Percentiles rank a stretch among this genome's conserved stretches.
These are phyloP conservation scores for Drosophila mulleri DNA, from an alignment of 2,888 invertebrate genomes.

Conservation along the genomic window DNA sequence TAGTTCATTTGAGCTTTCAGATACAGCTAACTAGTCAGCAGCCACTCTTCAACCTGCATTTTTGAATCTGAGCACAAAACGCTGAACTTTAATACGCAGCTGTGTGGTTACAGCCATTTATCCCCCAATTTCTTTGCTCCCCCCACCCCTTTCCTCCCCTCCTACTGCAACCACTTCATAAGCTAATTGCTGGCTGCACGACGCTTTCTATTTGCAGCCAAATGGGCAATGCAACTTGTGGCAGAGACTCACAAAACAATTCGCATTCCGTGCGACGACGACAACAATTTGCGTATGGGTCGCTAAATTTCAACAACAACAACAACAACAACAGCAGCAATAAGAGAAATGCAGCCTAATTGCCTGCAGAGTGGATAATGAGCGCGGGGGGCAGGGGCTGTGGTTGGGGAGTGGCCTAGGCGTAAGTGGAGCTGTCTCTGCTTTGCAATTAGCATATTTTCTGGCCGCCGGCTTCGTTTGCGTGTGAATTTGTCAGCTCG, in stretches of 20 bases:
- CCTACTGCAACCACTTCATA: too few relatives aligned
- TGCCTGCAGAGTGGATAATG: conserved; percentile 5
- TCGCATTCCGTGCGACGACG: conserved; percentile 44
- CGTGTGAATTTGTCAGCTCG: conserved; percentile 52
- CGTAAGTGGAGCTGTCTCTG: conserved; percentile 4
- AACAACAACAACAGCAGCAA: conserved; percentile 1
- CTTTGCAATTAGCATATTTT: conserved; percentile 11
- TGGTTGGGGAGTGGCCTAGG: not conserved
- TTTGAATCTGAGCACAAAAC: not conserved
- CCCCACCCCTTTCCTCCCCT: not conserved
- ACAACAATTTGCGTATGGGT: conserved; percentile 68
- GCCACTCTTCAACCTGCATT: not conserved
- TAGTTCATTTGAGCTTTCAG: conserved; percentile 5
- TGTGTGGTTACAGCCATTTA: not conserved
- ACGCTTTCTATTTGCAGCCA: conserved; percentile 37
- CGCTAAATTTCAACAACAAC: conserved; percentile 51
- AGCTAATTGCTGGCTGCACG: conserved; percentile 31
- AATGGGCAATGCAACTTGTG: conserved; percentile 16
- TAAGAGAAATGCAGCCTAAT: conserved; percentile 46
- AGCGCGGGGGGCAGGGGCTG: not conserved
- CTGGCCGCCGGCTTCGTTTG: conserved; percentile 16
- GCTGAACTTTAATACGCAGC: conserved; percentile 19
- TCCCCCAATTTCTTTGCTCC: not conserved
- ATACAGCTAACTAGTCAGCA: not conserved
- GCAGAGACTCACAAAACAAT: conserved; percentile 30